These are phyloP conservation scores for Syngnathus rostellatus DNA, from an alignment of 2,797 vertebrate species.

Conservation along the genomic window DNA sequence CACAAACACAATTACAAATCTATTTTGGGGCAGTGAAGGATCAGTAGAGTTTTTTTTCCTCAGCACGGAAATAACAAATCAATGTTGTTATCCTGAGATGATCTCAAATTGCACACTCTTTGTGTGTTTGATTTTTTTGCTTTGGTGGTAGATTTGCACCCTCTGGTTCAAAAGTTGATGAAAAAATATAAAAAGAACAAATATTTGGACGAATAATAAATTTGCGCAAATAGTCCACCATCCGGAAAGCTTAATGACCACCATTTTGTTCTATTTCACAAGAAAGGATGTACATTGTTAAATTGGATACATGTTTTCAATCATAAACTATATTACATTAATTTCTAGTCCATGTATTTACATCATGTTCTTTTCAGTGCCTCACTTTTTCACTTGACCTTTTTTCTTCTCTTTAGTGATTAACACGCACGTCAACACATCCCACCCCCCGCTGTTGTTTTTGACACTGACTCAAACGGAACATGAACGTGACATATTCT, in stretches of 20 bases:
- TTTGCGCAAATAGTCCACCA: neutral
- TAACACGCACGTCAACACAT: neutral
- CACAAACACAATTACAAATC: neutral
- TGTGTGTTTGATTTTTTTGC: neutral
- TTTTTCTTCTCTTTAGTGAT: neutral
- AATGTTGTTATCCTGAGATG: neutral
- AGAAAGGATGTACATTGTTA: neutral
- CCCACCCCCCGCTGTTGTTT: neutral
- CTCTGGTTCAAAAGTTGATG: neutral
- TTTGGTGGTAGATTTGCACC: neutral
- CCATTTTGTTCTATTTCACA: neutral
- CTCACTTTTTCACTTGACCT: neutral
- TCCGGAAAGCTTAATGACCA: neutral
- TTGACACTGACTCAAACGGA: neutral
- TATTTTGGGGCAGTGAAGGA: neutral
- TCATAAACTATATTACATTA: neutral
- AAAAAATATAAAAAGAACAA: neutral
- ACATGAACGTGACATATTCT: conserved; percentile 3
- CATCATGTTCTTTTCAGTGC: neutral
- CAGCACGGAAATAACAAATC: neutral
- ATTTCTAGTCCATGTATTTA: neutral
- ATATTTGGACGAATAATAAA: neutral
- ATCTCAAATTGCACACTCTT: neutral
- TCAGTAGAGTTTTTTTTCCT: neutral
- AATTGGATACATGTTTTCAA: neutral